phyloP scores from a whole-genome alignment of 1,140 invertebrate genomes.

The Cylas formicarius region DNA sequence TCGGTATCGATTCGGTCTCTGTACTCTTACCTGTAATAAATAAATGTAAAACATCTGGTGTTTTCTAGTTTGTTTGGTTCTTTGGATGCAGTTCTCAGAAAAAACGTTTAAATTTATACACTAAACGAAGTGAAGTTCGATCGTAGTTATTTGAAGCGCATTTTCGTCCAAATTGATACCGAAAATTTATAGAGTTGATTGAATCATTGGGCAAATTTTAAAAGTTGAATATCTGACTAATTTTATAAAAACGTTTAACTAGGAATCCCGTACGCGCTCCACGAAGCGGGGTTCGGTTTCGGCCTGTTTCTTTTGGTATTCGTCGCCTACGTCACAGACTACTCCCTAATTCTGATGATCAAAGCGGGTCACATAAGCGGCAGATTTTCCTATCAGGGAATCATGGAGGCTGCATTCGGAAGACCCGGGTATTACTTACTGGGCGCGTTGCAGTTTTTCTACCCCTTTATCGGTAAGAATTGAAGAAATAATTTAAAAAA shows the following conservation, averaged over 20 bases:
- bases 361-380: constrained; percentile 72
- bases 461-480: constrained; percentile 78
- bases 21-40: too few relatives aligned
- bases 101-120: too few relatives aligned
- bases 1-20: too few relatives aligned
- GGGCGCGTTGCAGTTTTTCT: constrained; percentile 73
- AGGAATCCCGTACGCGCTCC: constrained; percentile 78
- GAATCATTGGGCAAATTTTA: constrained; percentile 3
- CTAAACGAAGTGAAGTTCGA: too few relatives aligned
- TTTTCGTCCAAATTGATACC: too few relatives aligned
- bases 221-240: background rate
- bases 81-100: too few relatives aligned
- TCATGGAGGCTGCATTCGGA: constrained; percentile 78
- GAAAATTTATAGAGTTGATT: too few relatives aligned
- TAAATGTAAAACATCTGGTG: too few relatives aligned
- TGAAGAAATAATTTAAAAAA: background rate
- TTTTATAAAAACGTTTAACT: too few relatives aligned
- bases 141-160: too few relatives aligned
- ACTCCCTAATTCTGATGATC: constrained; percentile 77
- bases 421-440: constrained; percentile 71
- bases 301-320: constrained; percentile 67
- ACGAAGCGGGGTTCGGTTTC: constrained; percentile 72
- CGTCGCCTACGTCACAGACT: constrained; percentile 75
- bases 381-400: constrained; percentile 75
- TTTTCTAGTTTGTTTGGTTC: too few relatives aligned